These are phyloP conservation scores for Ivindomyrus marchei DNA, from an alignment of 2,113 vertebrate genomes.

Conservation along the genomic window DNA sequence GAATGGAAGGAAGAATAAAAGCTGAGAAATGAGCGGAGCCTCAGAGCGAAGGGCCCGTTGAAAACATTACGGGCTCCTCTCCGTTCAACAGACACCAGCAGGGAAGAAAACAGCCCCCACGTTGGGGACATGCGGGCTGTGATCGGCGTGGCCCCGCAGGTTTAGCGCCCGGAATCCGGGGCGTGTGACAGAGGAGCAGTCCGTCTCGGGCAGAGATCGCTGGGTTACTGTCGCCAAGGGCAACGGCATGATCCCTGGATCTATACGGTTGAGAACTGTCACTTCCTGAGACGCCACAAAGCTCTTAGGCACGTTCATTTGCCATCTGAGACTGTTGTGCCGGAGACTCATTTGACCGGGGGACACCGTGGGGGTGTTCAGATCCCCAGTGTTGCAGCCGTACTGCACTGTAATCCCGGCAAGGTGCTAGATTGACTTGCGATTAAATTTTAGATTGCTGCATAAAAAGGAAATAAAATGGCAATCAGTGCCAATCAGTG, in stretches of 20 bases:
- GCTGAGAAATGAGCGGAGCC: not conserved
- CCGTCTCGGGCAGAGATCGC: conserved; percentile 30
- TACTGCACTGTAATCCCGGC: not conserved
- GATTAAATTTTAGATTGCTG: not conserved
- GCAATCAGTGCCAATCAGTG: not conserved
- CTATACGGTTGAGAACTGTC: conserved; percentile 18
- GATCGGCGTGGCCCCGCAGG: conserved; percentile 32
- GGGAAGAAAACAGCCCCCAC: conserved; percentile 24
- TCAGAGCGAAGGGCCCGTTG: not conserved
- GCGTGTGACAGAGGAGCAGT: conserved; percentile 37
- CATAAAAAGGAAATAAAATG: not conserved
- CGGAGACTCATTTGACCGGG: conserved; percentile 7
- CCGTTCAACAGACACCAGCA: conserved; percentile 12
- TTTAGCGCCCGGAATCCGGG: conserved; percentile 30
- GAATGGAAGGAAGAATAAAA: conserved; percentile 17
- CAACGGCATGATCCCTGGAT: conserved; percentile 20
- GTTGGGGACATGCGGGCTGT: conserved; percentile 33
- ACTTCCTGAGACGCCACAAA: not conserved
- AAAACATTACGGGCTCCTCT: conserved; percentile 30
- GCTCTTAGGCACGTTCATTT: conserved; percentile 22
- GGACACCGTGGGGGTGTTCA: not conserved
- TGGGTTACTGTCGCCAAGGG: conserved; percentile 25
- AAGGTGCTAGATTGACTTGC: not conserved
- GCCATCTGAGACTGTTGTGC: conserved; percentile 22
- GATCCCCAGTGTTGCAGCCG: not conserved